Evolutionary conservation across 2,888 invertebrate species (phyloP).

Genomic region (Copidosoma aretas): DNA sequence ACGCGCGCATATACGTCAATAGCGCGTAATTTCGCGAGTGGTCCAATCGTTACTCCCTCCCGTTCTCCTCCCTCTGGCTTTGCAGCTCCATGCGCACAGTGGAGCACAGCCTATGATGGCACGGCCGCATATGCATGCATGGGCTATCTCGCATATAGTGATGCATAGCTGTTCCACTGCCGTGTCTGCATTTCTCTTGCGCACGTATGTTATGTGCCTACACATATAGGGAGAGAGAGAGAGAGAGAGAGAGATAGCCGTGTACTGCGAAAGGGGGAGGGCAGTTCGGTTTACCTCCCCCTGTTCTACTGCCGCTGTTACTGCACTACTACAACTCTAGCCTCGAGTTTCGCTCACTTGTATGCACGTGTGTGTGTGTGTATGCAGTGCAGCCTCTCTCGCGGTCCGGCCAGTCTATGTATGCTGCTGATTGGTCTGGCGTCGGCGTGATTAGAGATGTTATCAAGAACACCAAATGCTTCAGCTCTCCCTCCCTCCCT

Average conservation of each 20-base stretch:
- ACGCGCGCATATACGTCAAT: conserved; percentile 54
- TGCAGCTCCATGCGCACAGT: too few relatives aligned
- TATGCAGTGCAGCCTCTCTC: not conserved
- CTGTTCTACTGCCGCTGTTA: not conserved
- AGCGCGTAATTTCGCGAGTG: conserved; percentile 56
- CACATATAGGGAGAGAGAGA: not conserved
- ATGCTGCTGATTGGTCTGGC: conserved; percentile 62
- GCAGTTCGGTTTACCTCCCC: not conserved
- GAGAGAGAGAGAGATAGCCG: not conserved
- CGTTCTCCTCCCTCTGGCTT: too few relatives aligned
- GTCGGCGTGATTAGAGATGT: conserved; percentile 62
- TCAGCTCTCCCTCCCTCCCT: conserved; percentile 15
- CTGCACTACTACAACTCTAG: conserved; percentile 41
- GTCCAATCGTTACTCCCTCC: conserved; percentile 45
- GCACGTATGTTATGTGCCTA: too few relatives aligned
- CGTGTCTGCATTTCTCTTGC: not conserved
- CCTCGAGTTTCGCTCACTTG: conserved; percentile 18
- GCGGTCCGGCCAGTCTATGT: conserved; percentile 37
- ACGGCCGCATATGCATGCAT: conserved; percentile 33
- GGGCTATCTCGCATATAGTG: conserved; percentile 24
- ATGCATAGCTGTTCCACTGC: conserved; percentile 14
- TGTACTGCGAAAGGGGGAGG: not conserved
- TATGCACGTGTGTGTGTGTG: conserved; percentile 32
- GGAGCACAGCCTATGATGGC: conserved; percentile 21
- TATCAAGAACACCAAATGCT: conserved; percentile 55